Base-by-base conservation (phyloP, 2,797 vertebrate genomes). In the Anas georgica region DNA sequence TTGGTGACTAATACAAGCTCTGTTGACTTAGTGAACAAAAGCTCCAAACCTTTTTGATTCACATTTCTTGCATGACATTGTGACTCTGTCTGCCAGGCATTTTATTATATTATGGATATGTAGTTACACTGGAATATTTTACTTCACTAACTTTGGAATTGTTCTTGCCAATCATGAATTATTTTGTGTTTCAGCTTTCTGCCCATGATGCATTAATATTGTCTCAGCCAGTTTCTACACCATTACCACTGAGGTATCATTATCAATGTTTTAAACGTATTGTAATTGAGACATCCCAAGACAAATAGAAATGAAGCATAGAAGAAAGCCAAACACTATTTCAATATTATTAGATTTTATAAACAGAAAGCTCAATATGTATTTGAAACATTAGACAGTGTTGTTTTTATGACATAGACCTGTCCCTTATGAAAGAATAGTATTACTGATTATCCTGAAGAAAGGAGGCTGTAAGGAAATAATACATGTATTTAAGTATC, bases 161-260 rank as follows among this genome's bases (percentile, higher is more conserved):
- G 48, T 43, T 72, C 31, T 0, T 78, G 55, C 74, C 73, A 90
- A 33, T 92, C 67, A 59, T 2, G 18, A 95, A 78, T 64, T 83
- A 26, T 58, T 87, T 93, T 73, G 75, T 91, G 91, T 96, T 97
- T 96, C 97, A 99, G 99, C 98, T 99, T 48, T 99, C 99, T 3
- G 98, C 97, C 91, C 98, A 99, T 58, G 99, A 99, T 97, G 98
- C 98, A 33, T 97, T 99, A 97, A 98, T 98, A 97, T 97, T 99
- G 94, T 99, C 99, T 88, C 99, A 99, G 95, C 99, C 99, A 58
- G 99, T 99, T 97, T 99, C 98, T 89, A 99, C 99, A 86, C 99
- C 99, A 59, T 97, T 99, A 94, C 99, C 99, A 58, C 98, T 99
- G 97, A 99, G 99, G 99, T 99, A 99, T 96, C 59, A 28, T 85